Conservation (phyloP, 1,140 invertebrate genomes). For the Drosophila nannoptera region DNA sequence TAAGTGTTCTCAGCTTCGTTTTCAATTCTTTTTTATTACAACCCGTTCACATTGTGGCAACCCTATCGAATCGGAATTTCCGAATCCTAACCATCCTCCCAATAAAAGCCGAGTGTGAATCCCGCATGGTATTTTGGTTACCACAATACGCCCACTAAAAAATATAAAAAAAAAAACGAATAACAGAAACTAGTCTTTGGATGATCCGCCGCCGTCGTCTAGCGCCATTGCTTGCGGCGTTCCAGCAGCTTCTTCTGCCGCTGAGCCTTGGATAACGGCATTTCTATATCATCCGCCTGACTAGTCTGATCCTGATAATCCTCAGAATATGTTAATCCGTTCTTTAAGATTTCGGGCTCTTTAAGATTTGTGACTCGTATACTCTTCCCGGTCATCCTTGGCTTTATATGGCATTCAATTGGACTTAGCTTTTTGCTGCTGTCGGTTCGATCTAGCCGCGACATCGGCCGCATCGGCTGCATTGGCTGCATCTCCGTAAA, state of each 20-base stretch:
- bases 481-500: too few species aligned
- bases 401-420: not conserved
- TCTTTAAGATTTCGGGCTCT: too few species aligned
- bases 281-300: not conserved
- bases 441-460: too few species aligned
- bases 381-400: not conserved
- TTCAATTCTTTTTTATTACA: too few species aligned
- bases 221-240: conserved; percentile 29
- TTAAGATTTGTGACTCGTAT: too few species aligned
- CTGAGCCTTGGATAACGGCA: conserved; percentile 14
- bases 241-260: conserved; percentile 18
- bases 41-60: not conserved
- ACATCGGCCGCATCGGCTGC: too few species aligned
- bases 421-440: too few species aligned
- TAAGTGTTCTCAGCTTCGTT: too few species aligned
- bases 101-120: not conserved
- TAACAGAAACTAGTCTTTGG: not conserved
- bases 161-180: not conserved
- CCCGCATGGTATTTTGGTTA: not conserved
- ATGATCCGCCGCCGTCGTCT: too few species aligned
- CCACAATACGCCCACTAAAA: not conserved
- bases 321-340: too few species aligned
- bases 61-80: not conserved
- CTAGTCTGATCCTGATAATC: too few species aligned
- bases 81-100: not conserved